Evolutionary conservation across 2,113 vertebrate genomes (phyloP).

Genomic region (Gymnarchus niloticus): DNA sequence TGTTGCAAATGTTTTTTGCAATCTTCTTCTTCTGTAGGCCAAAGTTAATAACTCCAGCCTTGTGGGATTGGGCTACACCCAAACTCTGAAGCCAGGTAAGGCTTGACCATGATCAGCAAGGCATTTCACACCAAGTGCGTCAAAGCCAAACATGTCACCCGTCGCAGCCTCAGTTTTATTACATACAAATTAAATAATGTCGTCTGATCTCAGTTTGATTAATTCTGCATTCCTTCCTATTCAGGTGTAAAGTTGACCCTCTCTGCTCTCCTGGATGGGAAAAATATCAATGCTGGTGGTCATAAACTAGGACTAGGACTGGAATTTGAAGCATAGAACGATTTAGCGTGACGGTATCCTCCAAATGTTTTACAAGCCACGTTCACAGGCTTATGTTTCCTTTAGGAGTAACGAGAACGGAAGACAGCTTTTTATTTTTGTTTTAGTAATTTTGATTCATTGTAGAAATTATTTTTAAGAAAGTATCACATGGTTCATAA

Average conservation of each 20-base stretch:
- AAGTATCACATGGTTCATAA: conserved; percentile 32
- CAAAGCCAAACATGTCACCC: too few species aligned
- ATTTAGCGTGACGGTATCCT: conserved; percentile 43
- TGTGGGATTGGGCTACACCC: conserved; percentile 92
- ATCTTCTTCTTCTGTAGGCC: conserved; percentile 60
- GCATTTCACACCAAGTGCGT: not conserved
- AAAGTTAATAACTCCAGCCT: conserved; percentile 99
- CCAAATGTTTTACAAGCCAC: conserved; percentile 68
- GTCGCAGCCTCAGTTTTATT: not conserved
- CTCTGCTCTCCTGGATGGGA: conserved; percentile 91
- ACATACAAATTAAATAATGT: not conserved
- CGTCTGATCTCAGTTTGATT: not conserved
- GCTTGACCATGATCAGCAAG: not conserved
- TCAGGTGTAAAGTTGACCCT: conserved; percentile 90
- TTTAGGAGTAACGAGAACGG: conserved; percentile 73
- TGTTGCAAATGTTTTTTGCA: not conserved
- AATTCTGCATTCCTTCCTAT: not conserved
- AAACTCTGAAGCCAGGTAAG: conserved; percentile 93
- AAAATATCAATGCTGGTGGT: conserved; percentile 90
- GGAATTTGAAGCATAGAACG: conserved; percentile 89
- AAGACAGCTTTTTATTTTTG: conserved; percentile 58
- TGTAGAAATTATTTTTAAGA: conserved; percentile 54
- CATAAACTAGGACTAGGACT: conserved; percentile 94
- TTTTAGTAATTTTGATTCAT: conserved; percentile 61
- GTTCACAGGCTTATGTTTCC: conserved; percentile 71